These are phyloP conservation scores for Neolamprologus modestus DNA, from an alignment of 2,113 vertebrate genomes.

Conservation along the genomic window DNA sequence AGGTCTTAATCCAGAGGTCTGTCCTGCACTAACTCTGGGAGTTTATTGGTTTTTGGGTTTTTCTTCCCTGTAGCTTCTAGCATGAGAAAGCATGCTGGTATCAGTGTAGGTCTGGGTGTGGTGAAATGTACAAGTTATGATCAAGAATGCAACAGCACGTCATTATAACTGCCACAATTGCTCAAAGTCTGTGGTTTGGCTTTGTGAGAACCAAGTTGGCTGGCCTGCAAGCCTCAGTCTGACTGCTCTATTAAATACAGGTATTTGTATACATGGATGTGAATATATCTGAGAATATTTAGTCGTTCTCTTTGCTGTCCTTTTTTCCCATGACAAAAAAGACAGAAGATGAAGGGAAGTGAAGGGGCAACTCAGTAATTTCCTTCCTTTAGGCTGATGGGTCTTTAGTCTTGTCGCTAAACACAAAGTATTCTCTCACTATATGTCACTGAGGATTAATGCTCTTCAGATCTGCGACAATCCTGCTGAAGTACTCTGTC, in stretches of 20 bases:
- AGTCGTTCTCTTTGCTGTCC: not conserved
- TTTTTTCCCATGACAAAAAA: not conserved
- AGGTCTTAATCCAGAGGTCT: not conserved
- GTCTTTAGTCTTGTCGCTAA: not conserved
- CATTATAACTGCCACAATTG: not conserved
- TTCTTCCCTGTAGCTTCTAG: not conserved
- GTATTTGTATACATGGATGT: not conserved
- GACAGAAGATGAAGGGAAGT: not conserved
- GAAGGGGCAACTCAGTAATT: not conserved
- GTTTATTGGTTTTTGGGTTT: not conserved
- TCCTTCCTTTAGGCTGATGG: not conserved
- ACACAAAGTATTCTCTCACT: not conserved
- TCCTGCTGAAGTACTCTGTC: not conserved
- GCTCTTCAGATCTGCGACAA: not conserved
- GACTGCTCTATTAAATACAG: not conserved
- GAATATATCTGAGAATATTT: not conserved
- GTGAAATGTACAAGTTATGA: constrained; percentile 5
- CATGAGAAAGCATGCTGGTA: not conserved
- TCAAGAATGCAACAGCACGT: not conserved
- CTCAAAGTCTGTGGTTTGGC: constrained; percentile 9
- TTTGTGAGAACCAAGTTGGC: not conserved
- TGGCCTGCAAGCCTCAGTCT: not conserved
- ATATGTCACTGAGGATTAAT: not conserved
- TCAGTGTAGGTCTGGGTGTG: not conserved
- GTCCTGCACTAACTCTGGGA: not conserved